These are phyloP conservation scores for Tapirus terrestris DNA, from an alignment of 2,113 vertebrate genomes.

Conservation along the genomic window DNA sequence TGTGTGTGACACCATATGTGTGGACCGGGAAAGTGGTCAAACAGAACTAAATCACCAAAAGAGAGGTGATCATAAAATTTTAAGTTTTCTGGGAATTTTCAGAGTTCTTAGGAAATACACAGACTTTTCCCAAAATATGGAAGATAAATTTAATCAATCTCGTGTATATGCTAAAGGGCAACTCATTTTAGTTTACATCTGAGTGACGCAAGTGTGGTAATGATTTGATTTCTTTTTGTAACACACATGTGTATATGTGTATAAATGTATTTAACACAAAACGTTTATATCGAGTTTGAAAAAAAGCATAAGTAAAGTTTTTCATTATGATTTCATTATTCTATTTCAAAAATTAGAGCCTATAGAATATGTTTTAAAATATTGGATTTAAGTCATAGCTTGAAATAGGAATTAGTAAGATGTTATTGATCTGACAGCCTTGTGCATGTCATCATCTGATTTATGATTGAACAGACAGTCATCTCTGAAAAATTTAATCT, in stretches of 20 bases:
- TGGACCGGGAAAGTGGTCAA: not conserved
- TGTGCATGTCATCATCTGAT: not conserved
- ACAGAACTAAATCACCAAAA: not conserved
- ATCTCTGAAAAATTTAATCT: conserved; percentile 45
- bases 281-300: not conserved
- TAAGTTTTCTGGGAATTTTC: not conserved
- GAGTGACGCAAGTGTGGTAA: no score
- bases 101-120: not conserved
- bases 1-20: rapidly evolving
- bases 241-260: not conserved
- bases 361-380: not conserved
- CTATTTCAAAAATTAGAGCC: not conserved
- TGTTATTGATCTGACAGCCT: not conserved
- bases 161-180: not conserved
- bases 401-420: conserved; percentile 32
- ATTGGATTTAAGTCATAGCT: not conserved
- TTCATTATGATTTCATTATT: not conserved
- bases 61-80: not conserved
- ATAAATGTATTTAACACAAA: not conserved
- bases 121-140: not conserved
- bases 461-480: conserved; percentile 40
- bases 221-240: not conserved
- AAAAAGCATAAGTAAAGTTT: conserved; percentile 25
- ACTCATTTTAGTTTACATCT: not conserved
- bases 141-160: not conserved